phyloP scores from a whole-genome alignment of 2,113 vertebrate genomes.

The Corydoras sp. region DNA sequence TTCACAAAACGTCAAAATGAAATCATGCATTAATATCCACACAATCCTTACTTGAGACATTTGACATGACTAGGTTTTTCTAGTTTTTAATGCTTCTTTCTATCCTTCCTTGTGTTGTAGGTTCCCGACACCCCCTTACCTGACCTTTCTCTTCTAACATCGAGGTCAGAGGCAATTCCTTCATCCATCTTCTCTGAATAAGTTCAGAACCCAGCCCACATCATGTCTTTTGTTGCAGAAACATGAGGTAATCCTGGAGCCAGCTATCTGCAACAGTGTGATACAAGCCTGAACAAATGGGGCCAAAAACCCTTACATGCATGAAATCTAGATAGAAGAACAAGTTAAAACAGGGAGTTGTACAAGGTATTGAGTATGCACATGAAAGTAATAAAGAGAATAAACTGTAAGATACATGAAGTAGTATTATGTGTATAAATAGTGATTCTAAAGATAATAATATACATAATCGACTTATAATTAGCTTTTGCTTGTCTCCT shows the following conservation, averaged over 20 bases:
- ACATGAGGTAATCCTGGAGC: slow-evolving; percentile 66
- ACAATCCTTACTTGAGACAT: slow-evolving; percentile 2
- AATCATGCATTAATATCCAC: slow-evolving; percentile 10
- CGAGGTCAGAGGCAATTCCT: slow-evolving; percentile 55
- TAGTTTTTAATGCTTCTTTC: slow-evolving; percentile 36
- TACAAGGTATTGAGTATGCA: background rate
- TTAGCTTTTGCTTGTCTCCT: slow-evolving; percentile 53
- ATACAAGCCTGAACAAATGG: slow-evolving; percentile 67
- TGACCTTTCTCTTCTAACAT: slow-evolving; percentile 51
- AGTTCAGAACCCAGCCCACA: slow-evolving; percentile 32
- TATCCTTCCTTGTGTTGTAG: slow-evolving; percentile 40
- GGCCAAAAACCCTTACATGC: slow-evolving; percentile 60
- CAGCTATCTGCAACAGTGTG: slow-evolving; percentile 51
- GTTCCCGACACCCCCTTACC: slow-evolving; percentile 28
- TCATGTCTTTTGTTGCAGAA: slow-evolving; percentile 52
- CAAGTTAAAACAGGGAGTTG: slow-evolving; percentile 63
- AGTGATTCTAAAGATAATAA: slow-evolving; percentile 58
- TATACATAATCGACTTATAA: slow-evolving; percentile 52
- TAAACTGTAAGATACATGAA: background rate
- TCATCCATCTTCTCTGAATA: slow-evolving; percentile 18
- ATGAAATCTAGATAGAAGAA: slow-evolving; percentile 61
- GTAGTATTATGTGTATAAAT: slow-evolving; percentile 49
- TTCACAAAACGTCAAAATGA: slow-evolving; percentile 4
- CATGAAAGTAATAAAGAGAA: slow-evolving; percentile 27
- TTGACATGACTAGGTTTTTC: slow-evolving; percentile 31